Evolutionary conservation across 35 echinoderm and acorn worm genomes (phyloP).

Genomic region (Amphiura filiformis): DNA sequence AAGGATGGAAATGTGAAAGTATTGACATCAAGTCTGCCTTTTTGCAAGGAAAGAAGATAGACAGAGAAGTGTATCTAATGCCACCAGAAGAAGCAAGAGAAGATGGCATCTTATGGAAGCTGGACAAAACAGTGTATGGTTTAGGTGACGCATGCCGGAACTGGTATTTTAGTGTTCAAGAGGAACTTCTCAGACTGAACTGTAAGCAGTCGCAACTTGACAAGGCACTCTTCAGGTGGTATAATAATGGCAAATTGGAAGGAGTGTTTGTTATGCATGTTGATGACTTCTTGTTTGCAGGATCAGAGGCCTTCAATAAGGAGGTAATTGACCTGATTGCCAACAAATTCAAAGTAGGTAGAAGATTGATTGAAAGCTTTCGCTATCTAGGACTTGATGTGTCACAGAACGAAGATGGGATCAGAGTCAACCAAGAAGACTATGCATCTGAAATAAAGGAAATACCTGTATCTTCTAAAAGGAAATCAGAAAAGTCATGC

Average conservation of each 20-base stretch:
- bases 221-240: constrained; percentile 16
- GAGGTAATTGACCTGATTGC: constrained; percentile 23
- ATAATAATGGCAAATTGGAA: not conserved
- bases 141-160: constrained; percentile 21
- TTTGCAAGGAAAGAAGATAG: constrained; percentile 6
- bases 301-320: constrained; percentile 22
- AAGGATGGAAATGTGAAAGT: constrained; percentile 6
- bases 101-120: constrained; percentile 17
- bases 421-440: constrained; percentile 20
- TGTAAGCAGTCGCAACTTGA: not conserved
- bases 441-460: constrained; percentile 36
- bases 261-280: constrained; percentile 14
- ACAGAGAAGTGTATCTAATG: constrained; percentile 4
- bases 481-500: constrained; percentile 29
- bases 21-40: not conserved
- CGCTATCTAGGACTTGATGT: not conserved
- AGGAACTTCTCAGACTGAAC: constrained; percentile 22
- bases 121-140: constrained; percentile 4
- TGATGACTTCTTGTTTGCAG: constrained; percentile 42
- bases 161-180: constrained; percentile 16
- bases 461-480: not conserved
- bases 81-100: not conserved
- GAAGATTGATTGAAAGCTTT: not conserved
- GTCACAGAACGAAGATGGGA: constrained; percentile 6
- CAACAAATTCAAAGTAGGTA: constrained; percentile 3